Evolutionary conservation across 1,140 invertebrate species (phyloP).

Genomic region (Oncopodura yosiiana): DNA sequence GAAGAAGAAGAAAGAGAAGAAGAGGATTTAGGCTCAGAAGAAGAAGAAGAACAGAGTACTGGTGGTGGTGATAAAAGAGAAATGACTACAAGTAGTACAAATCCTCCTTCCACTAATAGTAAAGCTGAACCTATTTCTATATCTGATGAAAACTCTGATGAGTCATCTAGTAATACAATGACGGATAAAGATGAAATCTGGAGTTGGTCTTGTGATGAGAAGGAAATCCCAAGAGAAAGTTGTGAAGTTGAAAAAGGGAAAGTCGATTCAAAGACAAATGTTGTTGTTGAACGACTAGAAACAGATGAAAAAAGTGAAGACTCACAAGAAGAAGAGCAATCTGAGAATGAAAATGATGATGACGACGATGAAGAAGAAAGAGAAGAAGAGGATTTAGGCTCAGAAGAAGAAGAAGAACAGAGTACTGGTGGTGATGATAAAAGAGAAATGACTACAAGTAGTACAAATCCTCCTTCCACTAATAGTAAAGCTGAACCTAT

Average conservation of each 20-base stretch:
- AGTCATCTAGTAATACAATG: too few relatives aligned
- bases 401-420: neutral
- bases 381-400: neutral
- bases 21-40: neutral
- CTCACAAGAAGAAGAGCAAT: neutral
- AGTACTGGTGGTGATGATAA: neutral
- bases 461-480: too few relatives aligned
- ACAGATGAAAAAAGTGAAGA: neutral
- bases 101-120: neutral
- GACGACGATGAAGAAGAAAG: neutral
- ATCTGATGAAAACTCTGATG: conserved; percentile 32
- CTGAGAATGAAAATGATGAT: conserved; percentile 1
- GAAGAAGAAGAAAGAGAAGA: neutral
- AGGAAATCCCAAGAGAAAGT: too few relatives aligned
- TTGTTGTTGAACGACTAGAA: neutral
- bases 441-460: neutral
- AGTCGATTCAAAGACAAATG: conserved; percentile 13
- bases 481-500: neutral
- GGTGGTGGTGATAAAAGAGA: too few relatives aligned
- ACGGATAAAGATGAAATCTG: too few relatives aligned
- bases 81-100: neutral
- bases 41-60: neutral
- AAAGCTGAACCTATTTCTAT: neutral
- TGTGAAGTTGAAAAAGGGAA: conserved; percentile 19
- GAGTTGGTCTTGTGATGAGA: too few relatives aligned